Base-by-base conservation (phyloP, 2,113 vertebrate genomes). In the Elephantulus edwardii region DNA sequence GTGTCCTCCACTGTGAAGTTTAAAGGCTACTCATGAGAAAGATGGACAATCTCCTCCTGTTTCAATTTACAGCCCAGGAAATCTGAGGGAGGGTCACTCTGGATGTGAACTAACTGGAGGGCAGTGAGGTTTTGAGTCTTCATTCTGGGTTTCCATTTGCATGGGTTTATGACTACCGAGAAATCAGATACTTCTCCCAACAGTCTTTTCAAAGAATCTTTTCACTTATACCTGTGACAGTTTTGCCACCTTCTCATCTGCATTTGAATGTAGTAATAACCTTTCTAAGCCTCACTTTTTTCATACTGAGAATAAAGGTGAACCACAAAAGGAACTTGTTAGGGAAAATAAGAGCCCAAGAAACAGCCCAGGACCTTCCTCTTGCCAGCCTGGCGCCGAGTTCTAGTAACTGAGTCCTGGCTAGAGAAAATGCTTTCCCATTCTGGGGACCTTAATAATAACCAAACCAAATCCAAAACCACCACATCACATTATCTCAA, bases 181-280 rank as follows among this genome's bases (percentile, higher is more conserved):
- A 91, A 74, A 83, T 88, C 30, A 52, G 52, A 38, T 64, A 44
- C 38, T 44, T 52, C 50, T 80, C 75, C 58, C 56, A 74, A 86
- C 1, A 24, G n/a, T 60, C 22, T 86, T 19, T 92, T 81, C 46
- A 91, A 77, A 52, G 8, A 26, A 79, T 70, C 50, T 84, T 88
- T 16, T n/a, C n/a, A n/a, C n/a, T 16, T 52, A 8, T 33, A 50
- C 4, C 5, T 28, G 7, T 48, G 80, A 28, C 38, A 44, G 16
- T 62, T 90, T 60, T 84, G 74, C 40, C n/a, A 76, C 4, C 16
- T 86, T 68, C 83, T 71, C 11, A 70, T 83, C 87, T 75, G 40
- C 2, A 28, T 44, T 71, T 76, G 46, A 16, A 42, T 9, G 11
- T n/a, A 35, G 60, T 10, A 54, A n/a, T n/a, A n/a, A n/a, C 72